A percentile compares a stretch with the other conserved stretches of the same genome.
These are phyloP conservation scores for Galaxias olidus DNA, from an alignment of 2,797 vertebrate species.

Conservation along the genomic window DNA sequence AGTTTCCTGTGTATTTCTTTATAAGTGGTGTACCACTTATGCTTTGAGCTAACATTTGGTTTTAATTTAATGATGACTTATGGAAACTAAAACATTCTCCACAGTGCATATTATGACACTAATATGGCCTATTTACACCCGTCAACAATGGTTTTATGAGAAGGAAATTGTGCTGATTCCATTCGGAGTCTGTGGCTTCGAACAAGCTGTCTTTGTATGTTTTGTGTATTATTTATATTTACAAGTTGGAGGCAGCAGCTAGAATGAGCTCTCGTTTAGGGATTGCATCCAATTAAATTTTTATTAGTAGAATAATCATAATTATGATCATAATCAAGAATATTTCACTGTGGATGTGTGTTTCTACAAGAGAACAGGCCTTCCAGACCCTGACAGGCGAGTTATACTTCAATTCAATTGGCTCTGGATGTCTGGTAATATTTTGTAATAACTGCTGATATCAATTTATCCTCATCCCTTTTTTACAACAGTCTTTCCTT, in stretches of 20 bases:
- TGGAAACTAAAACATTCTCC: constrained; percentile 20
- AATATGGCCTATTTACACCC: constrained; percentile 40
- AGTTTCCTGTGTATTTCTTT: constrained; percentile 42
- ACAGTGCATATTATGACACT: constrained; percentile 33
- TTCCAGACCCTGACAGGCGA: too few relatives aligned
- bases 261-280: constrained; percentile 7
- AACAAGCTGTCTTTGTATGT: constrained; percentile 40
- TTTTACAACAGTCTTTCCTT: too few relatives aligned
- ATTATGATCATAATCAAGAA: too few relatives aligned
- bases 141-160: constrained; percentile 35
- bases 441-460: too few relatives aligned
- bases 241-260: constrained; percentile 8
- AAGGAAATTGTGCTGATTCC: constrained; percentile 32
- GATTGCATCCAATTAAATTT: neutral
- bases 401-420: too few relatives aligned
- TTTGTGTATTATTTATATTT: constrained; percentile 19
- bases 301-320: neutral
- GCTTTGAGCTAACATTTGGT: constrained; percentile 37
- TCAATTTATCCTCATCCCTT: too few relatives aligned
- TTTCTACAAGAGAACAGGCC: too few relatives aligned
- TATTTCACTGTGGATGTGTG: too few relatives aligned
- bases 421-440: too few relatives aligned
- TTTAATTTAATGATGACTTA: constrained; percentile 21
- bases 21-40: constrained; percentile 23
- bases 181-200: constrained; percentile 28